Evolutionary conservation across 2,797 vertebrate species (phyloP), one percentile per base, ranked within the genome.

Genomic region (Sebastes ruberrimus): DNA sequence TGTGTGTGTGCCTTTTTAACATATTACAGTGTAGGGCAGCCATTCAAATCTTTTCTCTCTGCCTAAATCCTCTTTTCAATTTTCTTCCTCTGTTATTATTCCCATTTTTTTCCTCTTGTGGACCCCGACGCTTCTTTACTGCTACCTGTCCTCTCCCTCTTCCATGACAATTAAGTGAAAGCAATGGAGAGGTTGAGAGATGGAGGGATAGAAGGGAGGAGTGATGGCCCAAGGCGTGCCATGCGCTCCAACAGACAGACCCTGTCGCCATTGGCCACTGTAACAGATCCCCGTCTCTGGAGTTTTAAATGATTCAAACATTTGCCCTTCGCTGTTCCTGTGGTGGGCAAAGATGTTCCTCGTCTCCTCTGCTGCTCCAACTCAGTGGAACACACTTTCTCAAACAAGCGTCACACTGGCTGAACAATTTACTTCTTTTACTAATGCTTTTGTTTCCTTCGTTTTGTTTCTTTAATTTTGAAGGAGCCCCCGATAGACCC

Each of bases 251-350:
- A 76, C 86, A 92, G 66, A 87, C 77, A 89, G 84, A 84, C 84
- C 68, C 71, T 71, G 67, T 87, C 83, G 88, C 89, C 86, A 93
- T 83, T 92, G 93, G 92, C 89, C 92, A 85, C 84, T 88, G 93
- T 93, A 95, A 95, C 85, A 93, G 91, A 95, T 95, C 89, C 82
- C 27, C 25, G 83, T 94, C 94, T 93, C 94, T 83, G 71, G 94
- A 95, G 95, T 94, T 94, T 95, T 95, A 94, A 95, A 95, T 94
- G 91, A 95, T 95, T 94, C 93, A 95, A 93, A 90, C 91, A 91
- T 93, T 93, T 94, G 94, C 92, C 94, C 94, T 95, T 95, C 68
- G 66, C 84, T 91, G 90, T 91, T 93, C 87, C 86, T 91, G 91
- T 72, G 85, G 86, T 90, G 87, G 87, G 80, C 84, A 81, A 87